A percentile compares a stretch with the other conserved stretches of the same genome.
Conservation (phyloP, 2,888 invertebrate genomes). For the Andrena camellia region DNA sequence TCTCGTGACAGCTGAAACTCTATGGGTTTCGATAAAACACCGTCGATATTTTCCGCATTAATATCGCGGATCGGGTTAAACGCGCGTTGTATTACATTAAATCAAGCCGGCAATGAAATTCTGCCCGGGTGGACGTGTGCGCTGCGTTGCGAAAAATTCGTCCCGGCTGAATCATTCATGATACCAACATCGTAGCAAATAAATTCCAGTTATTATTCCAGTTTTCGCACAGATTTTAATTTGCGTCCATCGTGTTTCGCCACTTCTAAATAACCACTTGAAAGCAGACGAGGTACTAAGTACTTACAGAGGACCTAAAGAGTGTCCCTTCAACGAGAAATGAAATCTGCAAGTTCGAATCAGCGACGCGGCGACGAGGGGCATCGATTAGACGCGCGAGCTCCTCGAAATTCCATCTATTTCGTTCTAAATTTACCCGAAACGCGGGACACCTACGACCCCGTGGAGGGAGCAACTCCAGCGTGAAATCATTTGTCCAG, state of each 20-base stretch:
- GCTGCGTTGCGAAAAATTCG: conserved; percentile 32
- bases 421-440: conserved; percentile 56
- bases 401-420: conserved; percentile 54
- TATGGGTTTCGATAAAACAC: conserved; percentile 35
- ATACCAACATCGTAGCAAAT: not conserved
- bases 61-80: not conserved
- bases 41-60: conserved; percentile 22
- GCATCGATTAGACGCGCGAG: conserved; percentile 29
- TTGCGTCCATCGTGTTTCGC: too few relatives aligned
- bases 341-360: conserved; percentile 17
- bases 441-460: conserved; percentile 70
- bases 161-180: conserved; percentile 9
- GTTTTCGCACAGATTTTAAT: too few relatives aligned
- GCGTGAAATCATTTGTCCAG: conserved; percentile 79
- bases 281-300: too few relatives aligned
- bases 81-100: conserved; percentile 26
- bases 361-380: not conserved
- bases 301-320: too few relatives aligned
- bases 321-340: too few relatives aligned
- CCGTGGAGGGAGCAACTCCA: conserved; percentile 65
- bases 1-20: conserved; percentile 24
- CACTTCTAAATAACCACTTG: too few relatives aligned
- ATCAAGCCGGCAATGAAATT: conserved; percentile 30
- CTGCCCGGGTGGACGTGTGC: not conserved
- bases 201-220: too few relatives aligned